Base-by-base conservation (phyloP, 1,140 invertebrate genomes). In the Melanaphis sacchari region DNA sequence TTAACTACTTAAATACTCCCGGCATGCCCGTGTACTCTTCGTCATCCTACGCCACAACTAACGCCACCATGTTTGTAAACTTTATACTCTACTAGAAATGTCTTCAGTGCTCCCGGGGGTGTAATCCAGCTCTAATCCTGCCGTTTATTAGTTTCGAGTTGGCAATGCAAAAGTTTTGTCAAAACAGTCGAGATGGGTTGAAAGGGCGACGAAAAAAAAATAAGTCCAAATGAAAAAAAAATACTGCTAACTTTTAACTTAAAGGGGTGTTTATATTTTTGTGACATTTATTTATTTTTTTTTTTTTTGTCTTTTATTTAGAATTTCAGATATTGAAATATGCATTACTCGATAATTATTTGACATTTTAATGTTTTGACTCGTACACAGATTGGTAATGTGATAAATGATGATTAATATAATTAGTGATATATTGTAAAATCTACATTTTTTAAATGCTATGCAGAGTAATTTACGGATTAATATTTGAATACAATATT, bases 111-210 rank as follows among this genome's bases (percentile, higher is more conserved):
- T 81, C 90, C 66, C 90, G 66, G 36, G 90, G 41, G 90, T 91
- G 90, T 91, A 91, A 91, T 91, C 66, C 90, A 40, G 54, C 59
- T 46, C 66, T 91, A 81, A 91, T 91, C 54, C 90, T 81, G 41
- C 41, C 90, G 90, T 91, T 91, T 91, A 91, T 91, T 91, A 91
- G 90, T 91, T 91, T 43, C 59, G 54, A 91, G 90, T 91, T 91
- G 66, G 90, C 54, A 36, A 91, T 22, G 52, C 21, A 76, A 81
- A 81, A 91, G 90, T 91, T 91, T 91, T 41, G 90, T 36, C 40
- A 81, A 59, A 90, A 90, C 49, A 54, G 49, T 38, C 21, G 89
- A 40, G 36, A 40, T 38, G 26, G 52, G 89, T 22, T 26, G 59
- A 46, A 81, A 81, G 90, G 90, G 54, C n/a, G 59, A 21, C 26